These are phyloP conservation scores for Saguinus imperator DNA, from an alignment of 2,113 vertebrate species.

Conservation along the genomic window DNA sequence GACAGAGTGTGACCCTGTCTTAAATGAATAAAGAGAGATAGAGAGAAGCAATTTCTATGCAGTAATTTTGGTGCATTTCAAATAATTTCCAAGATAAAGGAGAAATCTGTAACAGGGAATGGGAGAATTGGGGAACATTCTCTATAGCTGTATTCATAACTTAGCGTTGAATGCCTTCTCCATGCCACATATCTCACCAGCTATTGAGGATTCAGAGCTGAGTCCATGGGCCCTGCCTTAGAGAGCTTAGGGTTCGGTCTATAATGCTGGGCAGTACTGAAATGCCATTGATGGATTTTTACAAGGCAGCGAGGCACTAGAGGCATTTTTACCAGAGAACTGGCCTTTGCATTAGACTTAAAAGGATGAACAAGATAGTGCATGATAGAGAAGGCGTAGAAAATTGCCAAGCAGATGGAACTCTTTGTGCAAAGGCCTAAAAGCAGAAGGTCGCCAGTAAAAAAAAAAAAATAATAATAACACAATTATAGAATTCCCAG, in stretches of 20 bases:
- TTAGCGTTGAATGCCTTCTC: neutral
- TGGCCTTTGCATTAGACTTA: neutral
- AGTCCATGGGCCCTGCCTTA: neutral
- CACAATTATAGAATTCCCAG: neutral
- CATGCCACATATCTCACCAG: accelerated
- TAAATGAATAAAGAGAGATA: too few relatives aligned
- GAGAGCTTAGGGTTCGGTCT: neutral
- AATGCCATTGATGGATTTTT: neutral
- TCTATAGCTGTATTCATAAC: neutral
- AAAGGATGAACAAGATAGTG: neutral
- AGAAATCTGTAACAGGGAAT: neutral
- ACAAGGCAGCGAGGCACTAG: neutral
- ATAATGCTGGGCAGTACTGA: neutral
- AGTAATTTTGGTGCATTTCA: neutral
- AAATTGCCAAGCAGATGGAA: neutral
- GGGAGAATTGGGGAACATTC: neutral
- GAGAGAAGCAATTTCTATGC: too few relatives aligned
- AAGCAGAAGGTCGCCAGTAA: neutral
- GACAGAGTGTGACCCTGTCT: too few relatives aligned
- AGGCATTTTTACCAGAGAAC: neutral
- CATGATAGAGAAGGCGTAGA: neutral
- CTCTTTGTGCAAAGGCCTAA: neutral
- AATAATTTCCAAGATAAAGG: neutral
- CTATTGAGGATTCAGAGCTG: too few relatives aligned
- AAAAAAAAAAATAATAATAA: too few relatives aligned